Evolutionary conservation across 2,113 vertebrate genomes (phyloP).

Genomic region (Motacilla tschutschensis): DNA sequence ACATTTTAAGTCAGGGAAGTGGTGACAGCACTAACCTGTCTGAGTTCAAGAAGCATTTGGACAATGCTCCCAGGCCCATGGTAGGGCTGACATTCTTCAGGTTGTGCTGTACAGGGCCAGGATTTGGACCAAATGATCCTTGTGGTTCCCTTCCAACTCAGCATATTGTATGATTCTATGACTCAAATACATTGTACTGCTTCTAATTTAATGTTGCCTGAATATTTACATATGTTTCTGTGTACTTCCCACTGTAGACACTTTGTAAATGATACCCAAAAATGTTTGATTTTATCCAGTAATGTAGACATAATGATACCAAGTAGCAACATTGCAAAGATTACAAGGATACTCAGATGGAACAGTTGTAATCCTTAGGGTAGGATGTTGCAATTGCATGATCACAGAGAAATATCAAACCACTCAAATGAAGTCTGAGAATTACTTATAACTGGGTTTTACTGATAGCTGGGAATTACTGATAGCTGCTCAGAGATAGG

Average conservation of each 20-base stretch:
- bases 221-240: not conserved
- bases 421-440: not conserved
- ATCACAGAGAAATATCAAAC: not conserved
- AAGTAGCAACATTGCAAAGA: not conserved
- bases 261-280: not conserved
- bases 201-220: not conserved
- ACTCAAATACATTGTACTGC: not conserved
- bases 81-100: not conserved
- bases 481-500: not conserved
- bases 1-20: not conserved
- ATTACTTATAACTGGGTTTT: not conserved
- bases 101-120: not conserved
- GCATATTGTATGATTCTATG: not conserved
- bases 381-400: not conserved
- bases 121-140: not conserved
- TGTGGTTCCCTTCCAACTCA: not conserved
- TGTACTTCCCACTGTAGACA: not conserved
- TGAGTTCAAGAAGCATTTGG: not conserved
- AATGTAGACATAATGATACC: not conserved
- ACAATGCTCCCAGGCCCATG: not conserved
- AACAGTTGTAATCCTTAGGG: not conserved
- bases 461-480: not conserved
- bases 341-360: not conserved
- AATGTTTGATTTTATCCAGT: not conserved
- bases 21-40: not conserved